Base-by-base conservation (phyloP, 2,888 invertebrate genomes). In the Melieria crassipennis region DNA sequence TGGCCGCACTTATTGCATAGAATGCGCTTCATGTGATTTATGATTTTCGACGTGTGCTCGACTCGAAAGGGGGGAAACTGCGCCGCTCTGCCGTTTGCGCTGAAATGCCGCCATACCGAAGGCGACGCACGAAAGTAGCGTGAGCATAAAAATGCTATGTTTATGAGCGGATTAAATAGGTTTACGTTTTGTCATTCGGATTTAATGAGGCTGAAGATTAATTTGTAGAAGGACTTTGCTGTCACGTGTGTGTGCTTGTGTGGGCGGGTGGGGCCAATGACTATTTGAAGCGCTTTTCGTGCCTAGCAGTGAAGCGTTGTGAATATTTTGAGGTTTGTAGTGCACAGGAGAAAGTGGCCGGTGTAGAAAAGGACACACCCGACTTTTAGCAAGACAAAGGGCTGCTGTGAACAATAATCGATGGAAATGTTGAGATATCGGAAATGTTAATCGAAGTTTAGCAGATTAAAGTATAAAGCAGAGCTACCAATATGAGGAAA, bases 141-240 rank as follows among this genome's bases (percentile, higher is more conserved):
- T 65, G 56, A 52, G 69, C 70, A 75, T 75, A 71, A 65, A 76
- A 76, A 70, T 72, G 72, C 46, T 64, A 78, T 83, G 81, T 82
- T 84, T 83, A 83, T 79, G 83, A 80, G 82, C 78, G 82, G 82
- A 83, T 82, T 83, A 82, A 71, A 75, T 77, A 75, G 79, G 73
- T 76, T 75, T 79, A 75, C 73, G 73, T 80, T 30, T 80, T 79
- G 50, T 78, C 75, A 79, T 79, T 81, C 65, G 79, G 78, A 78
- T 79, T 81, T 80, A 82, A 82, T 81, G 79, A 81, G 79, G 79
- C 77, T 78, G 70, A 76, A 79, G 79, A 79, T 79, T 78, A 77
- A 73, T 77, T 78, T 77, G 72, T 46, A 5, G 5, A 43, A 45
- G 11, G 47, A 45, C 30, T 30, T 30, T 30, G 30, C 2, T 30